phyloP scores from a whole-genome alignment of 64 coral and sea anemone species.

The Catalaphyllia jardinei region DNA sequence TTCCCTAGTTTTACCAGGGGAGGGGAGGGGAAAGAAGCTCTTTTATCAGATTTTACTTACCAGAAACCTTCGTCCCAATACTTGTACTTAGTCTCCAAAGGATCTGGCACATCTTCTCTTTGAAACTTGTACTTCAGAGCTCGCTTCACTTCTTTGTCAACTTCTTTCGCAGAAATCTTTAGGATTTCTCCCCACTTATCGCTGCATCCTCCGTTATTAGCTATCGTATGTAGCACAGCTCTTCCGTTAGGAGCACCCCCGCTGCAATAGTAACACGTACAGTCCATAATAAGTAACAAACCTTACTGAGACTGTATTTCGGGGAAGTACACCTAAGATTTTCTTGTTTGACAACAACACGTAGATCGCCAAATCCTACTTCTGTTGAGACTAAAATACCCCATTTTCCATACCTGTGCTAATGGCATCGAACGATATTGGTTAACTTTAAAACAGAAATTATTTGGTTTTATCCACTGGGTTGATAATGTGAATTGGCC shows the following conservation, averaged over 20 bases:
- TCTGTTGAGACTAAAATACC: too few species aligned
- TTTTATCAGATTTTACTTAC: background rate
- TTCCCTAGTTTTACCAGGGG: too few species aligned
- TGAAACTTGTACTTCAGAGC: slow-evolving; percentile 44
- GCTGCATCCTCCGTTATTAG: slow-evolving; percentile 32
- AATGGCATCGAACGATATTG: too few species aligned
- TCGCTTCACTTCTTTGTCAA: slow-evolving; percentile 4
- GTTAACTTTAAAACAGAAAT: too few species aligned
- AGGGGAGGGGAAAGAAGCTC: too few species aligned
- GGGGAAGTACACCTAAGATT: too few species aligned
- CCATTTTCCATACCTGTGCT: too few species aligned
- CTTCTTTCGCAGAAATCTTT: background rate
- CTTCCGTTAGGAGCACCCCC: background rate
- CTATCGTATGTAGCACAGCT: slow-evolving; percentile 14
- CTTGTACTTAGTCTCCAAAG: slow-evolving; percentile 19
- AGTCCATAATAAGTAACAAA: background rate
- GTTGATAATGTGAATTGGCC: too few species aligned
- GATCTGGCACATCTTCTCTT: background rate
- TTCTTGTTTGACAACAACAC: too few species aligned
- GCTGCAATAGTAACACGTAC: background rate
- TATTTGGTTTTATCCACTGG: too few species aligned
- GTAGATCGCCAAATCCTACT: too few species aligned
- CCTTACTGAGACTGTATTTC: background rate
- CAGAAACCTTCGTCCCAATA: slow-evolving; percentile 43
- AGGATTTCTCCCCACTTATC: slow-evolving; percentile 12